These are phyloP conservation scores for Nomada flava DNA, from an alignment of 2,888 invertebrate species.

Conservation along the genomic window DNA sequence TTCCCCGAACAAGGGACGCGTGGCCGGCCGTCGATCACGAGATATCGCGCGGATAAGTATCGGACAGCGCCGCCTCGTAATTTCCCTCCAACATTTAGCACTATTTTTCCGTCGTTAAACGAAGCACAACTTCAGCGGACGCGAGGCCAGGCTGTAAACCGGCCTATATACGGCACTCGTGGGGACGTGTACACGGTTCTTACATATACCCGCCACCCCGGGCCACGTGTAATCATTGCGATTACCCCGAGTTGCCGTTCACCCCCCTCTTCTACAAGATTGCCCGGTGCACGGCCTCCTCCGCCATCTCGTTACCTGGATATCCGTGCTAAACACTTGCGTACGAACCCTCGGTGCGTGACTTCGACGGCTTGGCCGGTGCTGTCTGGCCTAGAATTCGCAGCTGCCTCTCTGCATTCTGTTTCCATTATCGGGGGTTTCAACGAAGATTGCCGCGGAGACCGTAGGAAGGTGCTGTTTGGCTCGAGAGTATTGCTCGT, in stretches of 20 bases:
- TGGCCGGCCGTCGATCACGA: constrained; percentile 66
- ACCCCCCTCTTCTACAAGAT: constrained; percentile 34
- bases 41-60: constrained; percentile 67
- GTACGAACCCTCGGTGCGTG: constrained; percentile 42
- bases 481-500: not conserved
- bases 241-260: constrained; percentile 65
- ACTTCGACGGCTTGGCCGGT: constrained; percentile 16
- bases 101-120: constrained; percentile 63
- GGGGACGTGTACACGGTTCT: constrained; percentile 64
- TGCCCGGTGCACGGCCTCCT: not conserved
- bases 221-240: constrained; percentile 72
- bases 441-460: constrained; percentile 3
- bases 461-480: not conserved
- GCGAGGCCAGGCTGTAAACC: constrained; percentile 62
- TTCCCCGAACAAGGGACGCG: constrained; percentile 58
- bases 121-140: constrained; percentile 35
- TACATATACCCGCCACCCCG: constrained; percentile 63
- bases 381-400: not conserved
- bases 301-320: constrained; percentile 33
- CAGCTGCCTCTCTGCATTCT: not conserved
- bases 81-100: constrained; percentile 72
- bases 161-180: constrained; percentile 66
- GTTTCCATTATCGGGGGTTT: constrained; percentile 19
- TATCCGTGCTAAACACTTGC: constrained; percentile 33
- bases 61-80: constrained; percentile 69